phyloP scores from a whole-genome alignment of 2,888 invertebrate species.

The Andrena flavipes region DNA sequence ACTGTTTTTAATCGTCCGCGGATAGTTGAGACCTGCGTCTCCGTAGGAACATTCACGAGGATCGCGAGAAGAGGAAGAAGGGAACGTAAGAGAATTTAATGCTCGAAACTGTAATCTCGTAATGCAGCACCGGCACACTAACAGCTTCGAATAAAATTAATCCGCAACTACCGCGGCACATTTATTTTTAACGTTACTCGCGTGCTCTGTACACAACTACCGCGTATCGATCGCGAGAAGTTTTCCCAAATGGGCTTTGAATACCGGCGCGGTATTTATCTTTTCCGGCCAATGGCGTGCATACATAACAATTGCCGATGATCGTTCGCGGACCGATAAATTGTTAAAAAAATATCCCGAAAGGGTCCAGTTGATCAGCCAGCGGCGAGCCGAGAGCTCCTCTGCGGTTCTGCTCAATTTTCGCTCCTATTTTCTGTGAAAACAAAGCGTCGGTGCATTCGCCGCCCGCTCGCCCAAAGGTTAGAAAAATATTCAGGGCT shows the following conservation, averaged over 20 bases:
- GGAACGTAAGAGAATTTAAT: background rate
- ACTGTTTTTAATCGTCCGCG: conserved; percentile 22
- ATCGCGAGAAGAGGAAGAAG: too few relatives aligned
- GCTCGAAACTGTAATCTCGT: background rate
- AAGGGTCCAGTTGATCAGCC: conserved; percentile 23
- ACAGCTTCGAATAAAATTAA: background rate
- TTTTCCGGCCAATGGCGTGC: conserved; percentile 39
- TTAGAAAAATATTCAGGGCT: conserved; percentile 69
- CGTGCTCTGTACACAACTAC: background rate
- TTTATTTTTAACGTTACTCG: background rate
- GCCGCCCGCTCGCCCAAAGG: conserved; percentile 58
- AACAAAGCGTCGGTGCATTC: conserved; percentile 63
- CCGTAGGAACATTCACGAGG: background rate
- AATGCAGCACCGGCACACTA: background rate
- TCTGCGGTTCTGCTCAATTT: conserved; percentile 65
- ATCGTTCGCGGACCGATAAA: conserved; percentile 55
- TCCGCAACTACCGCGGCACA: background rate
- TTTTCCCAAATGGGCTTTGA: conserved; percentile 33
- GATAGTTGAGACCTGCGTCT: background rate
- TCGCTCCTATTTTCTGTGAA: conserved; percentile 71
- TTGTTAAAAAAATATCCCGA: conserved; percentile 69
- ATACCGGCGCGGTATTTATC: conserved; percentile 46
- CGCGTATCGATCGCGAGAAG: conserved; percentile 4
- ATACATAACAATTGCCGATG: conserved; percentile 46
- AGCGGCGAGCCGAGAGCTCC: conserved; percentile 34